Percentiles rank a stretch among this genome's conserved stretches.
Conservation (phyloP, 2,888 invertebrate genomes). For the Flexamia atlantica region DNA sequence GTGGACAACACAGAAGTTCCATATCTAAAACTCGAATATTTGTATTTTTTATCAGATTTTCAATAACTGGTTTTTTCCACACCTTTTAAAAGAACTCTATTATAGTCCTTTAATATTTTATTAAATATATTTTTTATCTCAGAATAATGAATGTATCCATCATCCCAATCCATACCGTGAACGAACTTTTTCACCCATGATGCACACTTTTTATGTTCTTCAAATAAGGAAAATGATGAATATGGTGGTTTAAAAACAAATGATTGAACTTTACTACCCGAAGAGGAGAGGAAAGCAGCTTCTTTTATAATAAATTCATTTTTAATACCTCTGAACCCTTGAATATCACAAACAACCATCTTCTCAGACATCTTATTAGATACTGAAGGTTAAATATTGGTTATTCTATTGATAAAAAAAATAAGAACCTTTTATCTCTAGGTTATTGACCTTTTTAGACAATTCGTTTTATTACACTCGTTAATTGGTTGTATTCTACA, state of each 20-base stretch:
- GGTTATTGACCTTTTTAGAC: neutral
- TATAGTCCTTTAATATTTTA: neutral
- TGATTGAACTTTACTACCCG: neutral
- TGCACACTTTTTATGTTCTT: neutral
- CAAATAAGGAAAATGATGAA: neutral
- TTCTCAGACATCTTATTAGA: neutral
- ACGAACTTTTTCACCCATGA: neutral
- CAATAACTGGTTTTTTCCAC: neutral
- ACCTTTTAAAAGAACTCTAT: neutral
- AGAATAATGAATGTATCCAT: neutral
- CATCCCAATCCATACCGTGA: neutral
- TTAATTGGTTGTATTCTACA: no score
- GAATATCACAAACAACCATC: neutral
- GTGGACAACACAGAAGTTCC: neutral
- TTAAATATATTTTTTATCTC: neutral
- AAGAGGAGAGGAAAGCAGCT: neutral
- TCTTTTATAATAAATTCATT: neutral
- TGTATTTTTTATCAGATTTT: neutral
- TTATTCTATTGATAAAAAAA: no score
- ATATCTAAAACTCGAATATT: neutral
- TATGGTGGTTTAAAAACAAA: constrained; percentile 1
- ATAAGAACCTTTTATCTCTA: no score
- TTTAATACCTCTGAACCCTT: neutral
- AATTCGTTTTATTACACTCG: neutral
- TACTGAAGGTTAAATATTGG: neutral